Evolutionary conservation across 2,888 invertebrate genomes (phyloP).

Genomic region (Archips xylosteana): DNA sequence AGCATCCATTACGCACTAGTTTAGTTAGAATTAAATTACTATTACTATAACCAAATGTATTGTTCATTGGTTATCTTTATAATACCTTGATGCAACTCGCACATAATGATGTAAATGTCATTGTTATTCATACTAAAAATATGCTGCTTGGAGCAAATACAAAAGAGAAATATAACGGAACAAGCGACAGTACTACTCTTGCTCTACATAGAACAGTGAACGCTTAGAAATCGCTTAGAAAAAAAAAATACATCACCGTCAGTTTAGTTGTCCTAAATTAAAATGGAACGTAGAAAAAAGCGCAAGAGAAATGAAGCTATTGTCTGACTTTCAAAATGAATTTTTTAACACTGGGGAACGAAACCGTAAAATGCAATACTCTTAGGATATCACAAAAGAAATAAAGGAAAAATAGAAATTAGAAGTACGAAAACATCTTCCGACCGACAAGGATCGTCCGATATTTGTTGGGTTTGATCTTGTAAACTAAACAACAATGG

Average conservation of each 20-base stretch:
- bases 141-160: background rate
- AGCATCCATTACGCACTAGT: no score
- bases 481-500: constrained; percentile 7
- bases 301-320: background rate
- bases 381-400: background rate
- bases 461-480: background rate
- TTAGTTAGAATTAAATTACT: no score
- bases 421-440: background rate
- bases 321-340: background rate
- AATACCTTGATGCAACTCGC: no score
- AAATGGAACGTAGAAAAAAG: background rate
- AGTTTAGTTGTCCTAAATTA: background rate
- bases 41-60: no score
- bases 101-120: background rate
- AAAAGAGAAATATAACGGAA: background rate
- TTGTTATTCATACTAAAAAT: background rate
- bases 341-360: background rate
- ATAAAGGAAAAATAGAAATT: background rate
- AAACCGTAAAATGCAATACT: background rate
- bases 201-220: constrained; percentile 5
- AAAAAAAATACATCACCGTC: background rate
- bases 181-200: constrained; percentile 4
- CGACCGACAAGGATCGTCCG: background rate
- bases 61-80: no score
- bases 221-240: background rate